Evolutionary conservation across 1,140 invertebrate genomes (phyloP).

Genomic region (Trypoxylus dichotomus): DNA sequence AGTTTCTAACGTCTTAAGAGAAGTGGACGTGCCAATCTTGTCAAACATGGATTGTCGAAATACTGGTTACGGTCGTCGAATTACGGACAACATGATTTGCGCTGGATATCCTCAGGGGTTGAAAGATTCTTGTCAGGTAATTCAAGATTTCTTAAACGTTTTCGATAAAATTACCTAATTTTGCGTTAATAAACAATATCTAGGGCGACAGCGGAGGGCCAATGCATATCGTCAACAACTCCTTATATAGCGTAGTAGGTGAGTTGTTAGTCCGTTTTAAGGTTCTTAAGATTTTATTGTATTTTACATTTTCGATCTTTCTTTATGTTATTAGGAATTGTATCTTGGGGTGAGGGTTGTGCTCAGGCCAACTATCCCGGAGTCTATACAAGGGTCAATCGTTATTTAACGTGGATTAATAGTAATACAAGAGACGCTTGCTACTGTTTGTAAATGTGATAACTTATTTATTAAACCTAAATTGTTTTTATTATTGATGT

Average conservation of each 20-base stretch:
- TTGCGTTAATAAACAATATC: constrained; percentile 42
- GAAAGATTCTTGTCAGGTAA: constrained; percentile 72
- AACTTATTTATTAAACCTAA: not conserved
- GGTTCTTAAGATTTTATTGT: not conserved
- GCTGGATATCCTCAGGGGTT: constrained; percentile 75
- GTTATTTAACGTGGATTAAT: constrained; percentile 73
- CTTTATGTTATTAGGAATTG: constrained; percentile 59
- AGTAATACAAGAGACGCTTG: constrained; percentile 69
- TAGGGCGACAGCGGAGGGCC: constrained; percentile 69
- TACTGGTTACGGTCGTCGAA: constrained; percentile 67
- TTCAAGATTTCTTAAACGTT: constrained; percentile 44
- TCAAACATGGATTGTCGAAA: constrained; percentile 70
- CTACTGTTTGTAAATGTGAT: constrained; percentile 65
- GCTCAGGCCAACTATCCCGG: constrained; percentile 77
- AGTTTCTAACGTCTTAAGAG: constrained; percentile 58
- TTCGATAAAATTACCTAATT: too few relatives aligned
- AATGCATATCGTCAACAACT: constrained; percentile 57
- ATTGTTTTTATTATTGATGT: too few relatives aligned
- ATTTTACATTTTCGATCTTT: too few relatives aligned
- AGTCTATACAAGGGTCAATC: constrained; percentile 83
- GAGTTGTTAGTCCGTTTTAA: constrained; percentile 32
- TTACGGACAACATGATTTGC: constrained; percentile 86
- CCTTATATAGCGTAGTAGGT: constrained; percentile 57
- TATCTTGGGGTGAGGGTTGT: constrained; percentile 82
- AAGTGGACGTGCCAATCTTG: constrained; percentile 72